These are phyloP conservation scores for Cygnus atratus DNA, from an alignment of 2,113 vertebrate species.

Conservation along the genomic window DNA sequence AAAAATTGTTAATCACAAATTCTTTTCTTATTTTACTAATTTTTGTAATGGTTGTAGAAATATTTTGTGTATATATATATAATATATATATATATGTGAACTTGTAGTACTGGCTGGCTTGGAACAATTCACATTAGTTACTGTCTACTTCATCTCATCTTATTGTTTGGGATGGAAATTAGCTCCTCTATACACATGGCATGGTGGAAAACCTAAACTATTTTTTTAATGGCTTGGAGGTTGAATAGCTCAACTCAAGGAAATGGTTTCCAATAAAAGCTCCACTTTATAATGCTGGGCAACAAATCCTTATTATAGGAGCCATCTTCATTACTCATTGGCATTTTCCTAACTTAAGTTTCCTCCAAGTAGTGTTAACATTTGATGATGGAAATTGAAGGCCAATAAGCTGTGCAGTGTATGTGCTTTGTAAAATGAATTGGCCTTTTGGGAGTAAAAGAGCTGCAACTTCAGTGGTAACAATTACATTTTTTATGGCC, in stretches of 20 bases:
- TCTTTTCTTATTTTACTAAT: neutral
- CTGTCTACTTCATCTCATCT: neutral
- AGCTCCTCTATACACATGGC: neutral
- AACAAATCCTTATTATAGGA: slow-evolving; percentile 17
- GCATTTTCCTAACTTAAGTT: slow-evolving; percentile 47
- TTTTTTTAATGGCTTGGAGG: slow-evolving; percentile 8
- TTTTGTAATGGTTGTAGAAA: neutral
- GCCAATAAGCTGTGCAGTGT: neutral
- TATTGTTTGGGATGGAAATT: slow-evolving; percentile 4
- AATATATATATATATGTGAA: neutral
- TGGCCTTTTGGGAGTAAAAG: neutral
- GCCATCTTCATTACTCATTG: slow-evolving; percentile 40
- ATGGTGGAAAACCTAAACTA: neutral
- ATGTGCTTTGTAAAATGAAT: slow-evolving; percentile 33
- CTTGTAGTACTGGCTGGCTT: neutral
- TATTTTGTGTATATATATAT: too few species aligned
- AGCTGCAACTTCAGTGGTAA: slow-evolving; percentile 30
- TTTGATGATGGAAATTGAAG: slow-evolving; percentile 52
- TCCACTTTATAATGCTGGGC: neutral
- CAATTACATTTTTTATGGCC: slow-evolving; percentile 59
- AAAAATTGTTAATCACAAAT: neutral
- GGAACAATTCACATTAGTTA: neutral
- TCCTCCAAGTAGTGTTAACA: slow-evolving; percentile 46
- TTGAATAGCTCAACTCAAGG: neutral
- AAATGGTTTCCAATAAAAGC: slow-evolving; percentile 23